These are phyloP conservation scores for Exocentrus adspersus DNA, from an alignment of 2,888 invertebrate genomes.

Conservation along the genomic window DNA sequence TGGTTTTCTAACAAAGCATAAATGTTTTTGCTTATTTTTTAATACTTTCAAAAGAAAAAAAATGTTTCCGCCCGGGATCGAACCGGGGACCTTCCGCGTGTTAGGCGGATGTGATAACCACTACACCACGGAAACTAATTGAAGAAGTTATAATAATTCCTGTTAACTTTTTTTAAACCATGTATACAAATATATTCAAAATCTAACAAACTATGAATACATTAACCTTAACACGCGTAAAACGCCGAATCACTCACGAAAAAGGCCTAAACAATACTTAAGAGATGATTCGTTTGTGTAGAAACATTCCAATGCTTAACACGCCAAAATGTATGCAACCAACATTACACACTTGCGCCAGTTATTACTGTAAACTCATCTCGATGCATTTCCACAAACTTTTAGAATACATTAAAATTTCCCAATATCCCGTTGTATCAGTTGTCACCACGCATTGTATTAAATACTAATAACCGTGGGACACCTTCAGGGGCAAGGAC, in stretches of 20 bases:
- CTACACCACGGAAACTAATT: constrained; percentile 83
- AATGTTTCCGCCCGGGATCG: constrained; percentile 87
- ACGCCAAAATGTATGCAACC: constrained; percentile 1
- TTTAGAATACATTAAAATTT: too few species aligned
- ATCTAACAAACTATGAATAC: too few species aligned
- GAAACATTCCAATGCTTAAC: not conserved
- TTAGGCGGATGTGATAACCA: constrained; percentile 93
- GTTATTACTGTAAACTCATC: not conserved
- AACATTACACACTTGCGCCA: not conserved
- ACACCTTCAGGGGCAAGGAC: too few species aligned
- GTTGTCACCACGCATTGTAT: too few species aligned
- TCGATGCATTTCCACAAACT: too few species aligned
- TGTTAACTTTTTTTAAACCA: too few species aligned
- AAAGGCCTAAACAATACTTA: too few species aligned
- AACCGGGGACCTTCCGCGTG: constrained; percentile 92
- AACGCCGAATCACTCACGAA: too few species aligned
- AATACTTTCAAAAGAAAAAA: constrained; percentile 40
- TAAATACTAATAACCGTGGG: too few species aligned
- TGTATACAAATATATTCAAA: too few species aligned
- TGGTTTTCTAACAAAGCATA: not conserved
- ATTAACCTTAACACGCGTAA: too few species aligned
- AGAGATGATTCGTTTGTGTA: not conserved
- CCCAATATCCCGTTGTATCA: too few species aligned
- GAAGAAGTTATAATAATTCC: not conserved
- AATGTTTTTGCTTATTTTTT: not conserved